Conservation (phyloP, 2,113 vertebrate genomes). For the Neotoma lepida region DNA sequence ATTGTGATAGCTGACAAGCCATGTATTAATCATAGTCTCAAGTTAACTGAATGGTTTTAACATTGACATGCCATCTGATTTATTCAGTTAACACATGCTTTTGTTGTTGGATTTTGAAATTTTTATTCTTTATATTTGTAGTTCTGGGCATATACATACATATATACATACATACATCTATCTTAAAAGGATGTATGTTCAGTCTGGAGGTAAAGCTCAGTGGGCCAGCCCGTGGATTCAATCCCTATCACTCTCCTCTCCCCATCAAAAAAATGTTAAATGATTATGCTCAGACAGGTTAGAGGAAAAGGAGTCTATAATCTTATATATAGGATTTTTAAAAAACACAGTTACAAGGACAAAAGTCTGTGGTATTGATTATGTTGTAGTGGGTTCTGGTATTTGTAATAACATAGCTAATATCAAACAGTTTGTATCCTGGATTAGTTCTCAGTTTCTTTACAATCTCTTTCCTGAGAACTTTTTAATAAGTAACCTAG, state of each 20-base stretch:
- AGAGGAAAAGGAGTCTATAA: conserved; percentile 6
- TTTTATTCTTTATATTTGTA: background rate
- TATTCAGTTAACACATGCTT: conserved; percentile 28
- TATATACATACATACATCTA: background rate
- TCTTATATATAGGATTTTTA: conserved; percentile 12
- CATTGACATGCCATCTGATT: conserved; percentile 27
- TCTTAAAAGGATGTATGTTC: background rate
- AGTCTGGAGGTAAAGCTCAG: background rate
- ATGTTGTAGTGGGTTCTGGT: background rate
- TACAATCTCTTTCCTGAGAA: conserved; percentile 7
- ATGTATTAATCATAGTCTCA: background rate
- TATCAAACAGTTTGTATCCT: conserved; percentile 28
- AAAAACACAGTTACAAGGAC: background rate
- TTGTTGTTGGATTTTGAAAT: background rate
- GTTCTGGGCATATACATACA: background rate
- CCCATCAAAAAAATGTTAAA: background rate
- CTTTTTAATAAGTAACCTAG: conserved; percentile 64
- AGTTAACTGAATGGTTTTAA: conserved; percentile 37
- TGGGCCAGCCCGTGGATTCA: background rate
- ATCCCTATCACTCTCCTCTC: background rate
- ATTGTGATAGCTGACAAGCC: conserved; percentile 21
- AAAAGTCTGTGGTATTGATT: conserved; percentile 28
- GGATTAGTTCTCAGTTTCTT: conserved; percentile 40
- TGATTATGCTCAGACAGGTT: conserved; percentile 7
- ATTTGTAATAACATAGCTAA: conserved; percentile 24